Percentiles rank a stretch among this genome's conserved stretches.
These are phyloP conservation scores for Phalacrocorax brasilianus DNA, from an alignment of 2,113 vertebrate genomes.

Conservation along the genomic window DNA sequence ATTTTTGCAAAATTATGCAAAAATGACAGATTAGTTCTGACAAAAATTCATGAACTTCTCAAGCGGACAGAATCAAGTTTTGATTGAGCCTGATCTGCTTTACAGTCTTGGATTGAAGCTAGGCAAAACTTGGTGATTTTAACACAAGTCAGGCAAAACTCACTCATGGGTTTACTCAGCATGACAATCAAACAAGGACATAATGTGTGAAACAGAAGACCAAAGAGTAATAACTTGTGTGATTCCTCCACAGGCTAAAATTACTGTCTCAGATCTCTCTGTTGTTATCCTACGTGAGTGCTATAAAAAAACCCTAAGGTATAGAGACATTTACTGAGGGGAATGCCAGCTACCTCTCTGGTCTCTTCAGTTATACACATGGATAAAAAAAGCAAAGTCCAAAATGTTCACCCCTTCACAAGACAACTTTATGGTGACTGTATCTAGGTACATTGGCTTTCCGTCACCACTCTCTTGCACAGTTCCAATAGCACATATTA, in stretches of 20 bases:
- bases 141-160: not conserved
- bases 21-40: not conserved
- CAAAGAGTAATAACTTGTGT: not conserved
- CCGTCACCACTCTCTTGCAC: not conserved
- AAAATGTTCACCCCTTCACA: not conserved
- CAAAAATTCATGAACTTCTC: not conserved
- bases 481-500: not conserved
- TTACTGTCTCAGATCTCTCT: not conserved
- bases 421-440: not conserved
- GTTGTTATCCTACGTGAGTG: not conserved
- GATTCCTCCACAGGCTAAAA: not conserved
- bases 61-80: not conserved
- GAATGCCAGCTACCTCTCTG: not conserved
- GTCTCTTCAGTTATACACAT: not conserved
- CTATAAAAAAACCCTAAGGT: not conserved
- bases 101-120: not conserved
- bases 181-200: not conserved
- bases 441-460: not conserved
- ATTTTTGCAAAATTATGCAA: not conserved
- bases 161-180: not conserved
- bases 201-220: not conserved
- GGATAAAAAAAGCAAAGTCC: not conserved
- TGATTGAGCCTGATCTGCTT: not conserved
- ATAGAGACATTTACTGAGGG: not conserved
- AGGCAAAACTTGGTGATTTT: not conserved